These are phyloP conservation scores for Anoncus sp. DNA, from an alignment of 2,888 invertebrate species.

Conservation along the genomic window DNA sequence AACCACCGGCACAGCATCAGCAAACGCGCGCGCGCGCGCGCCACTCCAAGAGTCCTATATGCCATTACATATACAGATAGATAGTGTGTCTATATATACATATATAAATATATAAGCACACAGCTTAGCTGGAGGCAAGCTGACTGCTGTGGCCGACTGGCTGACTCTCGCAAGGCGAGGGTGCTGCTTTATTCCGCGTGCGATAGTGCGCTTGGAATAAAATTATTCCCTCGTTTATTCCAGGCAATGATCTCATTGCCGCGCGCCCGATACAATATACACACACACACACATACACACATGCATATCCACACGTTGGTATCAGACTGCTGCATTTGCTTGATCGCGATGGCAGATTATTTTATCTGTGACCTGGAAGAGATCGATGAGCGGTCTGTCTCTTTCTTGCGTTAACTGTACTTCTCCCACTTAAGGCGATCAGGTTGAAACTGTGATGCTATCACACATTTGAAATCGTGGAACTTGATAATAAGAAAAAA, in stretches of 20 bases:
- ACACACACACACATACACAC: too few relatives aligned
- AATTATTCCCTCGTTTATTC: slow-evolving; percentile 82
- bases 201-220: slow-evolving; percentile 72
- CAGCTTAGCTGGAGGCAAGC: slow-evolving; percentile 48
- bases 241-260: slow-evolving; percentile 82
- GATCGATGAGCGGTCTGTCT: slow-evolving; percentile 46
- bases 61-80: slow-evolving; percentile 13
- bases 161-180: slow-evolving; percentile 68
- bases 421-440: background rate
- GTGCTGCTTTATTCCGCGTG: slow-evolving; percentile 73
- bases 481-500: too few relatives aligned
- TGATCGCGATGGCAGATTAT: slow-evolving; percentile 48
- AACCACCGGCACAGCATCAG: slow-evolving; percentile 58
- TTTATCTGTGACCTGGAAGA: slow-evolving; percentile 53
- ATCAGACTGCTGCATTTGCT: slow-evolving; percentile 16
- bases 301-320: background rate
- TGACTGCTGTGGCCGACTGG: slow-evolving; percentile 46
- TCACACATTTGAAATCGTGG: too few relatives aligned
- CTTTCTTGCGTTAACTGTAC: background rate
- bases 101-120: background rate
- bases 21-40: slow-evolving; percentile 54
- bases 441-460: too few relatives aligned
- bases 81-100: background rate
- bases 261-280: slow-evolving; percentile 39
- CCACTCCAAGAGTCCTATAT: slow-evolving; percentile 39